Evolutionary conservation across 1,140 invertebrate species (phyloP).

Genomic region (Aphelinus atriplicis): DNA sequence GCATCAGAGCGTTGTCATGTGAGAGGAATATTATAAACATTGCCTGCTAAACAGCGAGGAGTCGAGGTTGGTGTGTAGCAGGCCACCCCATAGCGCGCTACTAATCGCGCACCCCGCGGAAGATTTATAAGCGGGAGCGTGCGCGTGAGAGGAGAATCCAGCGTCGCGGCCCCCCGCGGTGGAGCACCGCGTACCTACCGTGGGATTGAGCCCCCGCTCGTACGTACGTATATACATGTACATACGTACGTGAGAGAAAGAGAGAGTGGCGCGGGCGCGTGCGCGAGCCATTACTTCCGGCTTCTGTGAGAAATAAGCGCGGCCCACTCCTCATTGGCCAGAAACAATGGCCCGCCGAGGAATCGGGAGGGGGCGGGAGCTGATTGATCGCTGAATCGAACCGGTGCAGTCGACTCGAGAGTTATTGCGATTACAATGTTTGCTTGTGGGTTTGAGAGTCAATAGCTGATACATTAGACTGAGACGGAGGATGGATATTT

Average conservation of each 20-base stretch:
- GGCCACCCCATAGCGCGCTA: slow-evolving; percentile 38
- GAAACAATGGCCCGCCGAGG: slow-evolving; percentile 25
- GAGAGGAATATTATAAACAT: no score
- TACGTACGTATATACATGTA: slow-evolving; percentile 48
- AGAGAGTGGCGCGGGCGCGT: slow-evolving; percentile 50
- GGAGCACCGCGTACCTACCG: slow-evolving; percentile 50
- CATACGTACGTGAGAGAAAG: slow-evolving; percentile 35
- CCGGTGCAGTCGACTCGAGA: slow-evolving; percentile 10
- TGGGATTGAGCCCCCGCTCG: slow-evolving; percentile 57
- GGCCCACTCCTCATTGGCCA: slow-evolving; percentile 32
- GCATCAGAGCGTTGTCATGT: not conserved
- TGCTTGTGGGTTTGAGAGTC: no score
- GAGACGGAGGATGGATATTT: no score
- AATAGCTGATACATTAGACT: no score
- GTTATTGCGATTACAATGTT: not conserved
- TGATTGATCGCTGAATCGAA: slow-evolving; percentile 24
- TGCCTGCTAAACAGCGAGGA: no score
- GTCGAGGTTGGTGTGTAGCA: not conserved
- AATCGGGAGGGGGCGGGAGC: not conserved
- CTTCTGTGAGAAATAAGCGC: slow-evolving; percentile 53
- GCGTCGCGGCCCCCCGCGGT: slow-evolving; percentile 60
- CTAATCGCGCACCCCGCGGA: slow-evolving; percentile 63
- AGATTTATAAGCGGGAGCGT: slow-evolving; percentile 62
- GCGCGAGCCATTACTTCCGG: slow-evolving; percentile 50
- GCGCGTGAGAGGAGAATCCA: slow-evolving; percentile 55